phyloP scores from a whole-genome alignment of 92 coral and sea anemone genomes.

The Porites lobata region DNA sequence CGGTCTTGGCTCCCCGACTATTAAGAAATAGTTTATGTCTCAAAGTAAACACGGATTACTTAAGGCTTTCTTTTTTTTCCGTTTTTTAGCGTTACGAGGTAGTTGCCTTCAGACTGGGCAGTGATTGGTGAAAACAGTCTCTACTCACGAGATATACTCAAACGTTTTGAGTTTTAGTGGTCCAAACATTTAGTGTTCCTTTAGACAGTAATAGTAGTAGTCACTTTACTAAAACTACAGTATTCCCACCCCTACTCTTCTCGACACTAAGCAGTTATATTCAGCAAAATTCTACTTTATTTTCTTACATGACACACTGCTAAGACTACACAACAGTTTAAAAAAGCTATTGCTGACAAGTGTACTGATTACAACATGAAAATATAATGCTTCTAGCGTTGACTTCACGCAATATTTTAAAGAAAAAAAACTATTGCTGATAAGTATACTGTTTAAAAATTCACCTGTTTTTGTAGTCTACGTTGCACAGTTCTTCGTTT shows the following conservation, averaged over 20 bases:
- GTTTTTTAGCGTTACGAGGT: constrained; percentile 15
- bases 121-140: constrained; percentile 19
- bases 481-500: not conserved
- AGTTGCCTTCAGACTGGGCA: constrained; percentile 15
- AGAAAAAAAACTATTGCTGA: not conserved
- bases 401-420: no score
- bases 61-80: constrained; percentile 12
- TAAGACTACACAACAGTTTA: constrained; percentile 13
- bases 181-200: no score
- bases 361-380: not conserved
- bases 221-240: no score
- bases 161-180: not conserved
- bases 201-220: no score
- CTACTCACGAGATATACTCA: constrained; percentile 20
- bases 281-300: no score
- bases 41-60: constrained; percentile 9
- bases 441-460: constrained; percentile 22
- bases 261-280: no score
- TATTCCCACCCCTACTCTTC: no score
- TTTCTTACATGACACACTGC: no score
- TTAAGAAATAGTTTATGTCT: not conserved
- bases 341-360: no score
- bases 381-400: not conserved
- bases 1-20: not conserved
- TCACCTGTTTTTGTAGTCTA: constrained; percentile 12